Evolutionary conservation across 2,888 invertebrate species (phyloP).

Genomic region (Machimus rusticus): DNA sequence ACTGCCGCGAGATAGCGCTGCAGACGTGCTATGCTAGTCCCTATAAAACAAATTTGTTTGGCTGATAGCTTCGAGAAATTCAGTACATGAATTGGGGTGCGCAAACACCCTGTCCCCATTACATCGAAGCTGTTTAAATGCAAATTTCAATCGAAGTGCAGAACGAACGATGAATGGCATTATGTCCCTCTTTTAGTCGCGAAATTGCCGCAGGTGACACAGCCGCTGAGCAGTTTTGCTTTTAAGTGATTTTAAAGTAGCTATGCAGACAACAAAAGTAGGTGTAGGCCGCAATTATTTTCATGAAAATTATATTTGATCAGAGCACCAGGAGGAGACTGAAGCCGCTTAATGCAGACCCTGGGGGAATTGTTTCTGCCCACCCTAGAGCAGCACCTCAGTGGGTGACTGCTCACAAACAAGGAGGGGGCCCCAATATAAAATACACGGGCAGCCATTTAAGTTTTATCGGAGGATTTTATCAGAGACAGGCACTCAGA

Average conservation of each 20-base stretch:
- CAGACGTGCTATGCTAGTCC: neutral
- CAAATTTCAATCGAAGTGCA: neutral
- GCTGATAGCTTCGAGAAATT: neutral
- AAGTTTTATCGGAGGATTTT: slow-evolving; percentile 6
- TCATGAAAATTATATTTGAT: neutral
- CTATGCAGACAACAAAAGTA: neutral
- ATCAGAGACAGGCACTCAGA: neutral
- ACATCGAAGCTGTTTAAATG: neutral
- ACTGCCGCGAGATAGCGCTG: neutral
- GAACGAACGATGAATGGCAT: neutral
- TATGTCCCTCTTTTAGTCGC: neutral
- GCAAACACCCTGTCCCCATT: neutral
- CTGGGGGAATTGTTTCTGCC: neutral
- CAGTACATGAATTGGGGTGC: neutral
- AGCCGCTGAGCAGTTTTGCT: neutral
- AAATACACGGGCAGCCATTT: neutral
- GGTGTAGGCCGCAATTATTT: neutral
- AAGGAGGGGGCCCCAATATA: neutral
- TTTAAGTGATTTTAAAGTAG: neutral
- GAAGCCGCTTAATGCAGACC: neutral
- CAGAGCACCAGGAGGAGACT: neutral
- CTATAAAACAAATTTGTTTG: slow-evolving; percentile 21
- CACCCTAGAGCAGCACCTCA: neutral
- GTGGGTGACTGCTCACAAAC: neutral
- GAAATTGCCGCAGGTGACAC: neutral